A percentile compares a stretch with the other conserved stretches of the same genome.
These are phyloP conservation scores for Drosophila baimaii DNA, from an alignment of 1,140 invertebrate species.

Conservation along the genomic window DNA sequence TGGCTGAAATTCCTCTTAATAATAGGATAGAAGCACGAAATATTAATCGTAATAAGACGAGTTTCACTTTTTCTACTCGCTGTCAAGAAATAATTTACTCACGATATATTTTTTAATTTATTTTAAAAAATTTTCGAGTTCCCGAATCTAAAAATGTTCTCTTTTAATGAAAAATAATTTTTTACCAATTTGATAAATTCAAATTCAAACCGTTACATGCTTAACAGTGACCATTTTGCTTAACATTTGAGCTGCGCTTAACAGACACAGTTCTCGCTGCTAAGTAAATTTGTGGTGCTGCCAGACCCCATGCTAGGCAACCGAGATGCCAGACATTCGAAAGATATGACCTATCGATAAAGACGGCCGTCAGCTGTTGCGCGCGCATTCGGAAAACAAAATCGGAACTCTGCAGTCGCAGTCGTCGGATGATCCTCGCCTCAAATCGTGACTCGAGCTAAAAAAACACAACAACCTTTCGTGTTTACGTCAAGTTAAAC, in stretches of 20 bases:
- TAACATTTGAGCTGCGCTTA: background rate
- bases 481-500: slow-evolving; percentile 58
- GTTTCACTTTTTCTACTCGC: no score
- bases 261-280: background rate
- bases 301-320: background rate
- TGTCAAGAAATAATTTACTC: no score
- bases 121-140: no score
- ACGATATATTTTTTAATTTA: no score
- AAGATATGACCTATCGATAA: background rate
- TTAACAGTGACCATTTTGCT: no score
- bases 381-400: slow-evolving; percentile 31
- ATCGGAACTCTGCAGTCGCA: slow-evolving; percentile 27
- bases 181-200: background rate
- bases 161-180: background rate
- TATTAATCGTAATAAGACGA: no score
- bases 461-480: slow-evolving; percentile 42
- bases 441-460: background rate
- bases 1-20: no score
- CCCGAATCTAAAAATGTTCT: no score
- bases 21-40: no score
- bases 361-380: background rate
- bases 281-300: background rate
- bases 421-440: slow-evolving; percentile 9
- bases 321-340: background rate
- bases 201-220: background rate